Base-by-base conservation (phyloP, 2,113 vertebrate species). In the Notarius lentiginosus region DNA sequence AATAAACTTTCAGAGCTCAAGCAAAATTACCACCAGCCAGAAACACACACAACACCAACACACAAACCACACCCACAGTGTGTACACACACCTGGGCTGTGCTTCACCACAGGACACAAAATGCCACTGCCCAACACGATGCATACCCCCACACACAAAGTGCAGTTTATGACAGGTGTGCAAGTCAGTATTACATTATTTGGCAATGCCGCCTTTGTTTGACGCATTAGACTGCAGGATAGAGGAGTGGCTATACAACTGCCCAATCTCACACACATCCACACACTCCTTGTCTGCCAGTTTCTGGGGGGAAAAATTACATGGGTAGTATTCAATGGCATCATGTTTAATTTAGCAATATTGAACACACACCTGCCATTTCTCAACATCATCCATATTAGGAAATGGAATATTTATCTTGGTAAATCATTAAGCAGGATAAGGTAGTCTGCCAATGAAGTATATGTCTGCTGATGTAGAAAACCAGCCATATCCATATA, bases 181-280 rank as follows among this genome's bases (percentile, higher is more conserved):
- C 66, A 75, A 86, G 66, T 83, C 56, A 63, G 63, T 55, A 51
- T 68, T 81, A 79, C 82, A 82, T 82, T 87, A 87, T 77, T 77
- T 65, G 61, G 17, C 51, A 68, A 41, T 7, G 51, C 63, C 56
- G 80, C 63, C 80, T 86, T 86, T 65, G 80, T 88, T 83, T 84
- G 84, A 83, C 34, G 84, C 89, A 89, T 82, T 86, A 68, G 86
- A 89, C 84, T 89, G 89, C 86, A 86, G 86, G 20, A 61, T 65
- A 55, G 63, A 89, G 82, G 77, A 77, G 86, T 89, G 86, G 82
- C 86, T 56, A 66, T 15, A 63, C 61, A 87, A 75, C 27, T 63
- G 61, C 60, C 81, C 76, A 63, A 47, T 87, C 49, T 79, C 61
- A 66, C 82, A 79, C 58, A 47, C 24, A 63, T 79, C 55, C 11